Base-by-base conservation (phyloP, 2,888 invertebrate genomes). In the Subacronicta megacephala region DNA sequence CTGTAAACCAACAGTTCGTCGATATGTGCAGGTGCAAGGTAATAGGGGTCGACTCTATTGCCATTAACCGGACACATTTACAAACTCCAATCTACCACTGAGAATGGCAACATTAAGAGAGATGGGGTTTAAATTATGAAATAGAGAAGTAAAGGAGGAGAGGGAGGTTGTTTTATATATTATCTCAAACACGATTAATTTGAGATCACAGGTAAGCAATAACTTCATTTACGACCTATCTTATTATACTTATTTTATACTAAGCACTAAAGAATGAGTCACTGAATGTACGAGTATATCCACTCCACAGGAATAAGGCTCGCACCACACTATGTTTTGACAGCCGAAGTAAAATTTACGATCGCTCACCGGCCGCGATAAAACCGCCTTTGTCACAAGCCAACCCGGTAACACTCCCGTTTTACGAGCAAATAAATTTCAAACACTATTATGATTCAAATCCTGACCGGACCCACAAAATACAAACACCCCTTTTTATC, bases 391-490 rank as follows among this genome's bases (percentile, higher is more conserved):
- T 90, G 92, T 92, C 90, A 91, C 89, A 87, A 82, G 83, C 87
- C 84, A 87, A 82, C 84, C 82, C 83, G 84, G 87, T 83, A 89
- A 89, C 91, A 89, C 92, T 87, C 89, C 85, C 83, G 80, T 85
- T 93, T 94, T 94, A 94, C 88, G 93, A 93, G 80, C 90, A 87
- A 92, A 94, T 94, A 94, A 93, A 93, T 94, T 93, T 91, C 85
- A 82, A 92, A 92, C 88, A 90, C 93, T 90, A 94, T 94, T 94
- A 93, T 93, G 86, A 94, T 94, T 94, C 92, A 94, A 93, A 94
- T 93, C 82, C 84, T 72, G 81, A 79, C 81, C 78, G 87, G 88
- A 87, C 90, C 88, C 90, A 88, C 89, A 86, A 87, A 85, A 88
- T 86, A 90, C 84, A 87, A 85, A 88, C 90, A 90, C 84, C 88